These are phyloP conservation scores for Masticophis lateralis DNA, from an alignment of 2,797 vertebrate species.

Conservation along the genomic window DNA sequence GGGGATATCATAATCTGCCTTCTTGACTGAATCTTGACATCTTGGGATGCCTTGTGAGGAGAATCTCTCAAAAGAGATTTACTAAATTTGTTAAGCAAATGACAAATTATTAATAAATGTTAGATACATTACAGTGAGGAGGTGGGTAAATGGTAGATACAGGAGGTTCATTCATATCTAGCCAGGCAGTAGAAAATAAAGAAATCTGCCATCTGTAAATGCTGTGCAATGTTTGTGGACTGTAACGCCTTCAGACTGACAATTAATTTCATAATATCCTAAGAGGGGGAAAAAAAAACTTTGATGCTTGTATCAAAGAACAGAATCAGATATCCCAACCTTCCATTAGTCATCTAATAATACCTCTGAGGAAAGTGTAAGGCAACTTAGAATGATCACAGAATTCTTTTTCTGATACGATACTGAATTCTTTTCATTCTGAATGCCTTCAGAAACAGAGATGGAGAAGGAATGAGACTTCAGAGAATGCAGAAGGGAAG, in stretches of 20 bases:
- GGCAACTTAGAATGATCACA: not conserved
- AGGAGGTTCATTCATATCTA: not conserved
- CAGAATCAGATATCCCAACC: slow-evolving; percentile 20
- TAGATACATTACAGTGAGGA: not conserved
- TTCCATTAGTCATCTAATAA: slow-evolving; percentile 19
- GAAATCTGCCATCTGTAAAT: slow-evolving; percentile 1
- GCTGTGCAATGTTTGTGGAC: not conserved
- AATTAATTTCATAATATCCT: slow-evolving; percentile 24
- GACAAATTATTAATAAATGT: not conserved
- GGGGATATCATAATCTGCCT: not conserved
- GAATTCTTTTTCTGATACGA: slow-evolving; percentile 1
- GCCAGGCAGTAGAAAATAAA: not conserved
- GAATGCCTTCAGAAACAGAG: not conserved
- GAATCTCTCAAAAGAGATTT: not conserved
- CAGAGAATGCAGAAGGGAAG: not conserved
- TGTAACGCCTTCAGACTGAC: slow-evolving; percentile 35
- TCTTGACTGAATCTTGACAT: not conserved
- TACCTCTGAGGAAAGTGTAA: slow-evolving; percentile 22
- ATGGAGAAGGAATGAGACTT: not conserved
- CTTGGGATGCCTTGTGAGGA: not conserved
- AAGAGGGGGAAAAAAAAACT: not conserved
- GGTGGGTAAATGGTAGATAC: not conserved
- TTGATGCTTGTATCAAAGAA: slow-evolving; percentile 21
- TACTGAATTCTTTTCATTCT: not conserved
- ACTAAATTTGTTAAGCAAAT: not conserved